These are phyloP conservation scores for Hippocampus abdominalis DNA, from an alignment of 2,113 vertebrate genomes.

Conservation along the genomic window DNA sequence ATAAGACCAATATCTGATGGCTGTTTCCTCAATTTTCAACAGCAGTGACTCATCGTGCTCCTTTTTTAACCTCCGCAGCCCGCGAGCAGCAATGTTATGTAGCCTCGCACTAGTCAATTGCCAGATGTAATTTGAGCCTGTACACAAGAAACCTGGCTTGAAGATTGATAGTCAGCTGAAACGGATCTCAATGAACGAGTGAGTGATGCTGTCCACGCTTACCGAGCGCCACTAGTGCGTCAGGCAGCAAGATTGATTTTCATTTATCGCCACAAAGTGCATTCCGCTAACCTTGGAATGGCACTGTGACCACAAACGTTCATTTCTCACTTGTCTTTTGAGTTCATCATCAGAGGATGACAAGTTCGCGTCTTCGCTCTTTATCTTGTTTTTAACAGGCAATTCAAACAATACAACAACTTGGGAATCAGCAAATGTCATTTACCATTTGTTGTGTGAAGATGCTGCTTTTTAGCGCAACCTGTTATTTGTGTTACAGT, in stretches of 20 bases:
- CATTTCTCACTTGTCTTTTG: slow-evolving; percentile 35
- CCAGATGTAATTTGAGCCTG: slow-evolving; percentile 54
- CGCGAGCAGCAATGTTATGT: slow-evolving; percentile 38
- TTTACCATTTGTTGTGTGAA: slow-evolving; percentile 13
- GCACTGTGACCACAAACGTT: slow-evolving; percentile 30
- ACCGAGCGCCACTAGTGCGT: slow-evolving; percentile 51
- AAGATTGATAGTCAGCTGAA: slow-evolving; percentile 57
- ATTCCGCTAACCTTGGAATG: slow-evolving; percentile 56
- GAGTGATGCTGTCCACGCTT: slow-evolving; percentile 58
- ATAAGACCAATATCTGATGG: slow-evolving; percentile 33
- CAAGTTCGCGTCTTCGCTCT: slow-evolving; percentile 6
- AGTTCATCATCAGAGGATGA: slow-evolving; percentile 34
- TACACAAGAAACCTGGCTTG: slow-evolving; percentile 37
- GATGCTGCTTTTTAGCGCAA: slow-evolving; percentile 4
- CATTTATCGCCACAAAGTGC: slow-evolving; percentile 34
- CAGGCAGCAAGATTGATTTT: slow-evolving; percentile 60
- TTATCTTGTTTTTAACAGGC: slow-evolving; percentile 29
- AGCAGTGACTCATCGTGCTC: slow-evolving; percentile 45
- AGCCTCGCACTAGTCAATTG: slow-evolving; percentile 45
- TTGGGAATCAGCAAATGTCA: slow-evolving; percentile 24
- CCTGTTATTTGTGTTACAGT: slow-evolving; percentile 71
- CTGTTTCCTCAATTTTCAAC: slow-evolving; percentile 6
- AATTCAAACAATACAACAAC: slow-evolving; percentile 13
- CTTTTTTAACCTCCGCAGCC: slow-evolving; percentile 35
- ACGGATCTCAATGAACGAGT: slow-evolving; percentile 18